Evolutionary conservation across 2,113 vertebrate species (phyloP).

Genomic region (Caranx melampygus): DNA sequence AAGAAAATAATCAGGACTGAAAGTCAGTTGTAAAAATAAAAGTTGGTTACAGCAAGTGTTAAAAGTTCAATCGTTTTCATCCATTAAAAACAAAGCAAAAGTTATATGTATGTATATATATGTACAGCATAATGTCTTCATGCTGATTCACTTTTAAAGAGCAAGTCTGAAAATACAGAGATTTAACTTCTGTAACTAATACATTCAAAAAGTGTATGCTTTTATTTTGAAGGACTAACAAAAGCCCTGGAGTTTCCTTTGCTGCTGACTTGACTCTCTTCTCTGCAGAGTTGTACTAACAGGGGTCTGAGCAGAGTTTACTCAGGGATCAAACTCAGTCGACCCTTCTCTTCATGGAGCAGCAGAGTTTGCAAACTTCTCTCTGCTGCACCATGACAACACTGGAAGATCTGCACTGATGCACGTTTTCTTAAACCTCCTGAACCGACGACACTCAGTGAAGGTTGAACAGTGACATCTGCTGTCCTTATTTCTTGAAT

Average conservation of each 20-base stretch:
- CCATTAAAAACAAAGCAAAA: too few species aligned
- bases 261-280: not conserved
- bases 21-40: too few species aligned
- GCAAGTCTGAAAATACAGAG: too few species aligned
- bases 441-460: not conserved
- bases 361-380: not conserved
- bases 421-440: not conserved
- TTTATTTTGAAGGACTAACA: conserved; percentile 47
- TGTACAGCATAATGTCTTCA: too few species aligned
- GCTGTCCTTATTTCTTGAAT: not conserved
- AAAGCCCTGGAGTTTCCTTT: not conserved
- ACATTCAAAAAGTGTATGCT: conserved; percentile 2
- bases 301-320: not conserved
- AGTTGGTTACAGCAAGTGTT: too few species aligned
- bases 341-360: not conserved
- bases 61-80: not conserved
- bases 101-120: too few species aligned
- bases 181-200: too few species aligned
- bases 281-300: conserved; percentile 9
- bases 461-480: conserved; percentile 4
- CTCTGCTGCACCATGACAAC: not conserved
- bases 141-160: too few species aligned
- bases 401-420: not conserved
- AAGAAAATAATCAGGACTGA: too few species aligned
- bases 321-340: conserved; percentile 28